phyloP scores from a whole-genome alignment of 2,113 vertebrate genomes.

The Mustela nigripes region DNA sequence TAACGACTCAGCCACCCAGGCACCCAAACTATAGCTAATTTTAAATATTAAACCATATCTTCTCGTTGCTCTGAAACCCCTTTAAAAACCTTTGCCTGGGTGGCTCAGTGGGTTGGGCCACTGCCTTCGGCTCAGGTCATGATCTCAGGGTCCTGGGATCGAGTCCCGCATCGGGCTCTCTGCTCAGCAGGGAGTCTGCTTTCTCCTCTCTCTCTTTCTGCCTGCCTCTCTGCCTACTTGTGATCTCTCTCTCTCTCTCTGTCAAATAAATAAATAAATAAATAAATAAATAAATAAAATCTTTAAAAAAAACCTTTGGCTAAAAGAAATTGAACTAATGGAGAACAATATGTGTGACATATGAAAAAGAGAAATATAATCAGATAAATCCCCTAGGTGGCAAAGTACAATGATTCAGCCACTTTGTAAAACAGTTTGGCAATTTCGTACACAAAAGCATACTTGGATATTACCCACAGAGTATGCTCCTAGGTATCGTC shows the following conservation, averaged over 20 bases:
- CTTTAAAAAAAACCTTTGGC: neutral
- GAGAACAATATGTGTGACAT: neutral
- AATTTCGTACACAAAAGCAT: neutral
- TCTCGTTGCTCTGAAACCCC: conserved; percentile 5
- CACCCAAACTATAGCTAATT: neutral
- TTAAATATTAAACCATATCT: neutral
- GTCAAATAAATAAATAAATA: too few relatives aligned
- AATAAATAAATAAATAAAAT: too few relatives aligned
- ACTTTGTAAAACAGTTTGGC: neutral
- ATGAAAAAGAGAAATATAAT: conserved; percentile 25
- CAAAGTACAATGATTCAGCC: neutral
- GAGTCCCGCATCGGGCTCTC: too few relatives aligned
- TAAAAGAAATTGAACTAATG: neutral
- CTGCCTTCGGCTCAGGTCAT: too few relatives aligned
- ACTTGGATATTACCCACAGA: neutral
- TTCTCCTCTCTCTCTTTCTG: too few relatives aligned
- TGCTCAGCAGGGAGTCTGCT: too few relatives aligned
- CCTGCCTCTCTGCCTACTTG: too few relatives aligned
- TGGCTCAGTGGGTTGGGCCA: too few relatives aligned
- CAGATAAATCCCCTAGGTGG: neutral
- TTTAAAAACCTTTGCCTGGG: neutral
- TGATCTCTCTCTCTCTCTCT: too few relatives aligned
- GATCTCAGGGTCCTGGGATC: too few relatives aligned
- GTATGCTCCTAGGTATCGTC: neutral
- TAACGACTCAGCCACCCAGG: too few relatives aligned